Evolutionary conservation across 1,140 invertebrate species (phyloP).

Genomic region (Ruditapes philippinarum): DNA sequence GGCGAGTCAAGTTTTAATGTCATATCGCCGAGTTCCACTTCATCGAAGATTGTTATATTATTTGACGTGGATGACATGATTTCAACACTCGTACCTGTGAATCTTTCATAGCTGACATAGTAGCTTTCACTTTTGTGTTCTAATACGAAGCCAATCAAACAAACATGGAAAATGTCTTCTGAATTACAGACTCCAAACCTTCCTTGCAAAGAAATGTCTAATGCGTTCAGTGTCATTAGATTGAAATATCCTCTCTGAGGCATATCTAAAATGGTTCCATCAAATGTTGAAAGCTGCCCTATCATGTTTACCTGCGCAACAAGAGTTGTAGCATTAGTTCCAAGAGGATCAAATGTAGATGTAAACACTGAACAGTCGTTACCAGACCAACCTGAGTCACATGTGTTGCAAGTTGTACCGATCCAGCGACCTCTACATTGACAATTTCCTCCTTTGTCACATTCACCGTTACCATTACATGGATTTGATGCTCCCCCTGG

Average conservation of each 20-base stretch:
- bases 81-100: constrained; percentile 49
- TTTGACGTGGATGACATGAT: constrained; percentile 27
- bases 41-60: constrained; percentile 34
- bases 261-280: constrained; percentile 67
- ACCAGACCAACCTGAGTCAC: constrained; percentile 68
- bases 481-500: constrained; percentile 66
- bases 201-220: constrained; percentile 31
- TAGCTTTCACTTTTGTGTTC: constrained; percentile 53
- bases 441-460: constrained; percentile 68
- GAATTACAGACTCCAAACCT: constrained; percentile 58
- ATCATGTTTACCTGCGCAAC: constrained; percentile 64
- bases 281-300: constrained; percentile 68
- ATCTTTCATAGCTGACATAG: constrained; percentile 54
- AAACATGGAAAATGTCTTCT: constrained; percentile 26
- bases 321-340: constrained; percentile 14
- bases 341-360: constrained; percentile 27
- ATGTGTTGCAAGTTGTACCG: constrained; percentile 66
- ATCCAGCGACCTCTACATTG: constrained; percentile 69
- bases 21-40: constrained; percentile 40
- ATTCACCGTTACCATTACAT: constrained; percentile 72
- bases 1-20: constrained; percentile 48
- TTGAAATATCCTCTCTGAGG: constrained; percentile 47
- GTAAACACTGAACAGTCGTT: constrained; percentile 70
- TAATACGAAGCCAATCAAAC: constrained; percentile 68
- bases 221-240: constrained; percentile 27